Percentiles rank a stretch among this genome's conserved stretches.
Conservation (phyloP, 2,113 vertebrate species). For the Podilymbus podiceps region DNA sequence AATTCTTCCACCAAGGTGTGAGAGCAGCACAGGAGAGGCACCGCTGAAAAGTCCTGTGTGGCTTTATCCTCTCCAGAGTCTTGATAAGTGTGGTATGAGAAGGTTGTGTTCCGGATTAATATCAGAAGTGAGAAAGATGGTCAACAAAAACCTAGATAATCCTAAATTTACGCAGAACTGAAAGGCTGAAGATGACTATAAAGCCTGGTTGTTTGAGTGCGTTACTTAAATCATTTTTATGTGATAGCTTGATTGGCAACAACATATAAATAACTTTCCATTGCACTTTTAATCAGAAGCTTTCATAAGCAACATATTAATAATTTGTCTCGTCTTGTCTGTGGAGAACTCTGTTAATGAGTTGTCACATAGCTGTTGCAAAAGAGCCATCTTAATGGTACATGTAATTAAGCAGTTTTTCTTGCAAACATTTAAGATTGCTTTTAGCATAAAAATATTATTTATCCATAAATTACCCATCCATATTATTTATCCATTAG, state of each 20-base stretch:
- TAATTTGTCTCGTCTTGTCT: constrained; percentile 72
- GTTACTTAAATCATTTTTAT: constrained; percentile 48
- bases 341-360: constrained; percentile 67
- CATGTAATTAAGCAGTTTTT: constrained; percentile 73
- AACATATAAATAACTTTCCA: constrained; percentile 70
- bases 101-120: neutral
- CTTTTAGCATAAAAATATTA: constrained; percentile 58
- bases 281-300: constrained; percentile 67
- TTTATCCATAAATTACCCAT: constrained; percentile 52
- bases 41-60: neutral
- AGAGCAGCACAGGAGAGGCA: neutral
- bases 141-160: neutral
- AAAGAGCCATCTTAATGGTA: constrained; percentile 69
- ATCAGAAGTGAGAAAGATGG: neutral
- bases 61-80: neutral
- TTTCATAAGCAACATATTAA: constrained; percentile 66
- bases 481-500: constrained; percentile 61
- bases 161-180: neutral
- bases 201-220: neutral
- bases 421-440: constrained; percentile 66
- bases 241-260: constrained; percentile 71
- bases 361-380: constrained; percentile 57
- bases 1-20: neutral
- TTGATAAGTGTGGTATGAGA: neutral
- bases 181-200: neutral